A percentile compares a stretch with the other conserved stretches of the same genome.
These are phyloP conservation scores for Tetragonula carbonaria DNA, from an alignment of 2,888 invertebrate species.

Conservation along the genomic window DNA sequence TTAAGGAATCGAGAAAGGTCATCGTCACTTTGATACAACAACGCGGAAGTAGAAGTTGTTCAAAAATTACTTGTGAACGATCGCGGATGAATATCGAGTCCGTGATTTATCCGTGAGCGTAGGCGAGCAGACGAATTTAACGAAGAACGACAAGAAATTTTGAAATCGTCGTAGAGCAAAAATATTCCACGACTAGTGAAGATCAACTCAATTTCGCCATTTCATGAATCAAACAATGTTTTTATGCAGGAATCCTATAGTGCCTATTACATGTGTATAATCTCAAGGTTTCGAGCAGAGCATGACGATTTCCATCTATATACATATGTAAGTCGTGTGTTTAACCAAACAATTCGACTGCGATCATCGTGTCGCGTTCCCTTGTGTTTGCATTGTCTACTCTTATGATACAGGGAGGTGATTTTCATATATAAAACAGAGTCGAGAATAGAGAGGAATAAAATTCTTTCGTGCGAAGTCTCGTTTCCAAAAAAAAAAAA, in stretches of 20 bases:
- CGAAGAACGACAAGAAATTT: neutral
- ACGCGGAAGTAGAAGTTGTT: neutral
- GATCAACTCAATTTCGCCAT: neutral
- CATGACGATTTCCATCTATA: neutral
- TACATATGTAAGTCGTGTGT: neutral
- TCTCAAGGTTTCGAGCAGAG: conserved; percentile 8
- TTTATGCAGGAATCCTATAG: neutral
- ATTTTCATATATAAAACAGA: no score
- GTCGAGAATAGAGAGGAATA: no score
- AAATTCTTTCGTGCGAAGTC: no score
- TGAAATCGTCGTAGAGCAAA: neutral
- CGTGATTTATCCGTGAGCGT: neutral
- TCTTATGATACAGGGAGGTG: no score
- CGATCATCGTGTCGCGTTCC: neutral
- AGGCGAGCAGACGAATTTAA: neutral
- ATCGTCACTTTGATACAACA: neutral
- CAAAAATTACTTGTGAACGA: neutral
- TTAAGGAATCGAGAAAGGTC: neutral
- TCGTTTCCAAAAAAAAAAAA: no score
- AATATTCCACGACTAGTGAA: neutral
- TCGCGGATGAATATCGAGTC: neutral
- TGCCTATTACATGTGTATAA: neutral
- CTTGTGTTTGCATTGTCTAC: neutral
- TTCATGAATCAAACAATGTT: conserved; percentile 5
- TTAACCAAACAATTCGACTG: conserved; percentile 9